phyloP scores from a whole-genome alignment of 2,888 invertebrate species.

The Caradrina clavipalpis region DNA sequence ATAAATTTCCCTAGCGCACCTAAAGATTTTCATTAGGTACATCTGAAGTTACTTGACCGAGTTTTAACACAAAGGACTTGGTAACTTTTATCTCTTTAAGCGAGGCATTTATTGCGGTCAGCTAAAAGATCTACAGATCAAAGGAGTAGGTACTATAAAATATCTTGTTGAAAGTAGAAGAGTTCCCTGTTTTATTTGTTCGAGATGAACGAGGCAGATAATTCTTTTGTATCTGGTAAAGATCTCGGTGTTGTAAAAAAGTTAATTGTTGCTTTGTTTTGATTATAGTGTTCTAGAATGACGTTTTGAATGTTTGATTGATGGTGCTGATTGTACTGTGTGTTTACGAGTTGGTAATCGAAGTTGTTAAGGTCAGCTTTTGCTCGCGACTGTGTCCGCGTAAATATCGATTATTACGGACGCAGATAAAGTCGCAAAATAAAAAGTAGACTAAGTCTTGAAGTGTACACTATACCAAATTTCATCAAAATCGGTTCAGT shows the following conservation, averaged over 20 bases:
- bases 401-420: too few species aligned
- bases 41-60: constrained; percentile 82
- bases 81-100: constrained; percentile 84
- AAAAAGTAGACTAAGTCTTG: too few species aligned
- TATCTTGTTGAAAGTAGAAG: constrained; percentile 72
- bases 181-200: constrained; percentile 64
- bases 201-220: constrained; percentile 35
- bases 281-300: not conserved
- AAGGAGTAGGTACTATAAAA: constrained; percentile 72
- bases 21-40: constrained; percentile 87
- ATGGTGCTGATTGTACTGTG: constrained; percentile 4
- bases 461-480: too few species aligned
- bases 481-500: too few species aligned
- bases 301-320: constrained; percentile 29
- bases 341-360: not conserved
- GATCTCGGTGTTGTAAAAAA: constrained; percentile 35
- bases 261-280: constrained; percentile 32
- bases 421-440: too few species aligned
- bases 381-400: too few species aligned
- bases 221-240: constrained; percentile 36
- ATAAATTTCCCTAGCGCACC: constrained; percentile 79
- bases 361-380: too few species aligned
- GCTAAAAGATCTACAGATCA: constrained; percentile 80
- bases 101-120: constrained; percentile 86
- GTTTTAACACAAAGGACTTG: constrained; percentile 81